A percentile compares a stretch with the other conserved stretches of the same genome.
Conservation (phyloP, 1,140 invertebrate genomes). For the Periplaneta americana region DNA sequence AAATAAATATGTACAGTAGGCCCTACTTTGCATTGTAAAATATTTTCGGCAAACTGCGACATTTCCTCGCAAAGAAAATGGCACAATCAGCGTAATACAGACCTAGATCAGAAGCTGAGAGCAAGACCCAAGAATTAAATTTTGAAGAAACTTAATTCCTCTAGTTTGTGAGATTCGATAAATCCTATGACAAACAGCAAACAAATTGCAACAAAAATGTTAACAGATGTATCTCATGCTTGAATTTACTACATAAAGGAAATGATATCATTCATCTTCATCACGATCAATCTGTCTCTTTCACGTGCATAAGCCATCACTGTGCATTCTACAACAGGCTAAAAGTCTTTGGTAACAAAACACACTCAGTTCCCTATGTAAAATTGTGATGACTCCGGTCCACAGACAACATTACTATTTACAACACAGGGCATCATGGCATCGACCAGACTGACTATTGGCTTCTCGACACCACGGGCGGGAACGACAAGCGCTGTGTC, state of each 20-base stretch:
- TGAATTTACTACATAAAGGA: not conserved
- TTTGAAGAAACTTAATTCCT: not conserved
- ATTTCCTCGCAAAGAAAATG: not conserved
- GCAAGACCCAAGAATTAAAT: not conserved
- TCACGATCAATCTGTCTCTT: not conserved
- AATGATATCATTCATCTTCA: not conserved
- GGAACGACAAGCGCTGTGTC: not conserved
- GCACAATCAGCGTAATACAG: not conserved
- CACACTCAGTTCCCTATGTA: not conserved
- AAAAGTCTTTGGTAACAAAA: conserved; percentile 16
- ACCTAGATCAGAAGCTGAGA: not conserved
- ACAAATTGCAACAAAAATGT: not conserved
- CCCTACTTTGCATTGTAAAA: not conserved
- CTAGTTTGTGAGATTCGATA: not conserved
- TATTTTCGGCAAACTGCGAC: not conserved
- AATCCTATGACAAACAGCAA: not conserved
- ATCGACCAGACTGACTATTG: not conserved
- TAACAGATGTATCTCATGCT: not conserved
- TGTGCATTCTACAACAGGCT: not conserved
- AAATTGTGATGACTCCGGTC: conserved; percentile 2
- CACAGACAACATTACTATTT: not conserved
- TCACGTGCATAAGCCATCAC: not conserved
- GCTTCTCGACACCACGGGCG: not conserved
- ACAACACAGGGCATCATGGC: not conserved
- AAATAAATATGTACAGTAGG: conserved; percentile 4